These are phyloP conservation scores for Basileuterus tristriatus DNA, from an alignment of 2,797 vertebrate species.

Conservation along the genomic window DNA sequence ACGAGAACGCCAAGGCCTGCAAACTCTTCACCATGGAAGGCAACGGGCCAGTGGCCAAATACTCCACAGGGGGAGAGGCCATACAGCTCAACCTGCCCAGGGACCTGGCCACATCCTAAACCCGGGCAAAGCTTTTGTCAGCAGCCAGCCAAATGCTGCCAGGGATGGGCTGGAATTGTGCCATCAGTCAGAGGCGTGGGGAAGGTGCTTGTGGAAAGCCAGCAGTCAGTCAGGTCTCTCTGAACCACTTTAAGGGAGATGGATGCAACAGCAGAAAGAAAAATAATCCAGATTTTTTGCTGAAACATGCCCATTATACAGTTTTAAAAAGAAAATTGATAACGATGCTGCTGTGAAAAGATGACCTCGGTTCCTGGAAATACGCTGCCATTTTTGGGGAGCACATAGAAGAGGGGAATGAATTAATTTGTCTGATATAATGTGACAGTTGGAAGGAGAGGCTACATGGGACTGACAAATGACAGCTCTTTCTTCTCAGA, in stretches of 20 bases:
- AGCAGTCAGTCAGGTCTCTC: background rate
- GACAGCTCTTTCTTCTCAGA: conserved; percentile 26
- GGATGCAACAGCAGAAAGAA: background rate
- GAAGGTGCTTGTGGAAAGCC: conserved; percentile 1
- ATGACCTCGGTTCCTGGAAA: background rate
- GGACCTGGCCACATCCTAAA: conserved; percentile 67
- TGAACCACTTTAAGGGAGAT: background rate
- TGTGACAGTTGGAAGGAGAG: background rate
- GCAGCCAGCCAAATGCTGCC: background rate
- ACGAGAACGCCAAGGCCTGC: conserved; percentile 67
- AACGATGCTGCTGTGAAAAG: background rate
- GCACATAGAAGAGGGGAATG: background rate
- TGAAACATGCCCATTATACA: background rate
- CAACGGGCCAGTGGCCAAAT: conserved; percentile 62
- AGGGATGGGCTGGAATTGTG: background rate
- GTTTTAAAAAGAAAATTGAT: conserved; percentile 22
- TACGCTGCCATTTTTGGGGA: background rate
- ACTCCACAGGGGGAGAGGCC: conserved; percentile 41
- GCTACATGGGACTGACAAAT: background rate
- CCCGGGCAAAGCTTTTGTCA: background rate
- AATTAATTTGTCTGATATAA: conserved; percentile 1
- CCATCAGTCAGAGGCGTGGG: background rate
- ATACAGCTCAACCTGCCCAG: conserved; percentile 77
- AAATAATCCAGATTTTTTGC: background rate
- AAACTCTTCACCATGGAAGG: conserved; percentile 72